phyloP scores from a whole-genome alignment of 2,113 vertebrate genomes.

The Speoplatyrhinus poulsoni region DNA sequence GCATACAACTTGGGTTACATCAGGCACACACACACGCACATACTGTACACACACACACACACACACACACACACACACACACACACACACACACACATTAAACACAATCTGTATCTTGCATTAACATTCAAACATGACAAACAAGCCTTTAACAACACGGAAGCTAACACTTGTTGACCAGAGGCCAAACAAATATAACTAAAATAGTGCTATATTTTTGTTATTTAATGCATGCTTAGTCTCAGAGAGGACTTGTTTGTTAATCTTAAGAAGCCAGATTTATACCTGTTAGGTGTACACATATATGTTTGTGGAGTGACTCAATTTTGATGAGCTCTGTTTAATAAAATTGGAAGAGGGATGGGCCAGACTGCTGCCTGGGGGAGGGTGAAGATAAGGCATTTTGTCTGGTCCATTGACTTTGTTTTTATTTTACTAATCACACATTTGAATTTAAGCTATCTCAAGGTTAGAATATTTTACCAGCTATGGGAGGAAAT shows the following conservation, averaged over 20 bases:
- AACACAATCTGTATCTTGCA: not conserved
- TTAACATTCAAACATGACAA: no score
- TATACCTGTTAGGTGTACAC: no score
- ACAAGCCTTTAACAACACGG: no score
- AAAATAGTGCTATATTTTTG: no score
- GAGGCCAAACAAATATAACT: no score
- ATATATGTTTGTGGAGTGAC: no score
- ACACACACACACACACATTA: not conserved
- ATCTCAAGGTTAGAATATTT: slow-evolving; percentile 4
- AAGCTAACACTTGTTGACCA: no score
- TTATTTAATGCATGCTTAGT: no score
- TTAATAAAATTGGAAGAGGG: not conserved
- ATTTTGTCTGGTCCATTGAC: slow-evolving; percentile 20
- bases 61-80: slow-evolving; percentile 14
- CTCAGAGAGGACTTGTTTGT: no score
- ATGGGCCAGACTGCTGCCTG: not conserved
- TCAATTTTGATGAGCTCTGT: no score
- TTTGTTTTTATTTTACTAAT: not conserved
- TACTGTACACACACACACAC: slow-evolving; percentile 5
- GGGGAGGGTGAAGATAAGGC: not conserved
- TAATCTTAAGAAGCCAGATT: no score
- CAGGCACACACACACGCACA: slow-evolving; percentile 29
- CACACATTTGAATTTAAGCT: slow-evolving; percentile 10
- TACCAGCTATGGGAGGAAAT: slow-evolving; percentile 28
- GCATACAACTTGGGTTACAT: slow-evolving; percentile 44